These are phyloP conservation scores for Mythimna ferrago DNA, from an alignment of 2,888 invertebrate species.

Conservation along the genomic window DNA sequence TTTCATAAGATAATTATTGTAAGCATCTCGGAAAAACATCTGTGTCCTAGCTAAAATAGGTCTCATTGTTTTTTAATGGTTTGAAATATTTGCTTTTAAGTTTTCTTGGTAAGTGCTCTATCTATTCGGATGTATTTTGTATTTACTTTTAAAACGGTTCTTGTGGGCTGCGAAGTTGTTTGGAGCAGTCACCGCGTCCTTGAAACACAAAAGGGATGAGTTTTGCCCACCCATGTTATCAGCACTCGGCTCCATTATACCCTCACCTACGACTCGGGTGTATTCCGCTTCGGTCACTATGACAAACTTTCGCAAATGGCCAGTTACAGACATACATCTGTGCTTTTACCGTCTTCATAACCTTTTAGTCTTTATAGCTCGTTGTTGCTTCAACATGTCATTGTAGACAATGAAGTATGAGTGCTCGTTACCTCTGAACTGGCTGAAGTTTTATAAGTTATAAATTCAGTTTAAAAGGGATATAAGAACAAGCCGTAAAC, in stretches of 20 bases:
- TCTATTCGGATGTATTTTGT: no score
- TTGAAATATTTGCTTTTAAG: neutral
- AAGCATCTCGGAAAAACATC: neutral
- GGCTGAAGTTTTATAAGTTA: conserved; percentile 19
- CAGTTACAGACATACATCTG: no score
- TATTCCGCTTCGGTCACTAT: no score
- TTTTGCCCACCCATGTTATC: no score
- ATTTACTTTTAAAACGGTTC: no score
- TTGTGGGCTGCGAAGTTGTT: no score
- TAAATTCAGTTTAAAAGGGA: conserved; percentile 22
- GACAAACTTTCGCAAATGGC: no score
- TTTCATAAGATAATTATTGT: conserved; percentile 5
- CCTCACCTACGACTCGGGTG: no score
- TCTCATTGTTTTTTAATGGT: neutral
- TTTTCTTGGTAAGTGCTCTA: no score
- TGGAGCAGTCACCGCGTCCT: no score
- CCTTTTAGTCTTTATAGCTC: conserved; percentile 5
- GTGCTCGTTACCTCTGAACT: conserved; percentile 15
- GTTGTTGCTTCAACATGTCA: conserved; percentile 16
- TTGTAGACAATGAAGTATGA: conserved; percentile 26
- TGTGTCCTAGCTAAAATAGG: neutral
- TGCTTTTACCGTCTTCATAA: conserved; percentile 15
- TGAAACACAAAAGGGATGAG: no score
- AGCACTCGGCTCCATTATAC: no score
- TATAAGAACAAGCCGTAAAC: conserved; percentile 15